These are phyloP conservation scores for Ashinkailepas kermadecensis DNA, from an alignment of 2,888 invertebrate species.

Conservation along the genomic window DNA sequence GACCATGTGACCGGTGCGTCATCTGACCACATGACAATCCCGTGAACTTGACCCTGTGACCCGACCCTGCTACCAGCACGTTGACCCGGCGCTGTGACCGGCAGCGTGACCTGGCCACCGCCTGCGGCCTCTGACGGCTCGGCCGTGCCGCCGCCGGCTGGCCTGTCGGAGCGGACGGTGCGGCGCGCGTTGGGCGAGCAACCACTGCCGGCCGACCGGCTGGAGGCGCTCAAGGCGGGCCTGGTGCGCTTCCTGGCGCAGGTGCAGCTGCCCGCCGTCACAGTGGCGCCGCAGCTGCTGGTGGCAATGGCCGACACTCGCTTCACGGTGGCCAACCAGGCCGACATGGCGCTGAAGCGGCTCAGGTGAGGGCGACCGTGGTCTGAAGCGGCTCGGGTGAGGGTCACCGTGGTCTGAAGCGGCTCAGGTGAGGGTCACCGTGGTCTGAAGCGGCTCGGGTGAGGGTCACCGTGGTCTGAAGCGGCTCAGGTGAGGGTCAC, in stretches of 20 bases:
- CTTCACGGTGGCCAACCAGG: conserved; percentile 78
- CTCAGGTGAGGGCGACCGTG: conserved; percentile 32
- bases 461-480: too few relatives aligned
- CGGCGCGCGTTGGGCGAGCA: background rate
- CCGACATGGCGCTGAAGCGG: conserved; percentile 75
- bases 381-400: too few relatives aligned
- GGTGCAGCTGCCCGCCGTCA: conserved; percentile 65
- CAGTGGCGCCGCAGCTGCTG: conserved; percentile 66
- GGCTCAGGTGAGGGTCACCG: too few relatives aligned
- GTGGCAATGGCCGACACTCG: conserved; percentile 83
- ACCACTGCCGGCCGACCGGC: conserved; percentile 52
- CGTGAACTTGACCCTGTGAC: too few relatives aligned
- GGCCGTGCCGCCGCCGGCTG: background rate
- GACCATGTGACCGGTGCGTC: too few relatives aligned
- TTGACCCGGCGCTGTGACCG: background rate
- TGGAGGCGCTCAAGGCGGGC: conserved; percentile 74
- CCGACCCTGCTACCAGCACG: too few relatives aligned
- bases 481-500: too few relatives aligned
- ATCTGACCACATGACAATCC: too few relatives aligned
- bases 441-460: too few relatives aligned
- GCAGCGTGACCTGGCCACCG: background rate
- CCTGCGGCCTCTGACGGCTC: background rate
- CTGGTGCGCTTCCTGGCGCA: conserved; percentile 72
- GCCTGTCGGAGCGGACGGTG: conserved; percentile 6
- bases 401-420: too few relatives aligned